These are phyloP conservation scores for Lycaon pictus DNA, from an alignment of 2,113 vertebrate genomes.

Conservation along the genomic window DNA sequence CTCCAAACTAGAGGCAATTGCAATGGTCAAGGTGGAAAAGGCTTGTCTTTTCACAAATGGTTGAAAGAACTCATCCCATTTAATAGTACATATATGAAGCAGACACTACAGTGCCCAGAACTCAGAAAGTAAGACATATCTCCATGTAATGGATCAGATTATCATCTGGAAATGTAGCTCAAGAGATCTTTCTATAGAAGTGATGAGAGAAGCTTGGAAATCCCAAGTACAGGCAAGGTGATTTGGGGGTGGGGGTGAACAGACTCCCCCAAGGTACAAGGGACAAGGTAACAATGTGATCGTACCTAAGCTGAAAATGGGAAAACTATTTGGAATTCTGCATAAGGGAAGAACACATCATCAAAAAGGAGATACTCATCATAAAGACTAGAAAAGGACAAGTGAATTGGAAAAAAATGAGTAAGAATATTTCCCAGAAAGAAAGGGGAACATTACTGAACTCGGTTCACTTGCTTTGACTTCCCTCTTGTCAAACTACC, in stretches of 20 bases:
- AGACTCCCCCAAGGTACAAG: background rate
- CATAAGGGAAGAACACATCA: background rate
- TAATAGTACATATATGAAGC: background rate
- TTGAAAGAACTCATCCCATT: background rate
- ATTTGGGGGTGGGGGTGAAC: background rate
- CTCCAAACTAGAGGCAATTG: background rate
- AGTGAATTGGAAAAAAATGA: background rate
- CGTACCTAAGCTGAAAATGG: background rate
- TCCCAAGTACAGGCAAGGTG: background rate
- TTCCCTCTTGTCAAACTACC: background rate
- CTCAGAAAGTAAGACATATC: background rate
- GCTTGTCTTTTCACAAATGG: background rate
- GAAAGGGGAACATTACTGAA: background rate
- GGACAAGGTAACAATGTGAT: background rate
- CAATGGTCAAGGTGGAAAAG: background rate
- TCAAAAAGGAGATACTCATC: background rate
- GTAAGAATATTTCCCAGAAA: background rate
- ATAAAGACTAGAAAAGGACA: background rate
- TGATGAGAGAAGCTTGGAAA: background rate
- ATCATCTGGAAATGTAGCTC: background rate
- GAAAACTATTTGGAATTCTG: background rate
- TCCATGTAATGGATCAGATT: background rate
- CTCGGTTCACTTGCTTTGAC: background rate
- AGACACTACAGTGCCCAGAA: background rate
- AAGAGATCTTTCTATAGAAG: background rate